phyloP scores from a whole-genome alignment of 2,888 invertebrate genomes.

The Pollenia angustigena region DNA sequence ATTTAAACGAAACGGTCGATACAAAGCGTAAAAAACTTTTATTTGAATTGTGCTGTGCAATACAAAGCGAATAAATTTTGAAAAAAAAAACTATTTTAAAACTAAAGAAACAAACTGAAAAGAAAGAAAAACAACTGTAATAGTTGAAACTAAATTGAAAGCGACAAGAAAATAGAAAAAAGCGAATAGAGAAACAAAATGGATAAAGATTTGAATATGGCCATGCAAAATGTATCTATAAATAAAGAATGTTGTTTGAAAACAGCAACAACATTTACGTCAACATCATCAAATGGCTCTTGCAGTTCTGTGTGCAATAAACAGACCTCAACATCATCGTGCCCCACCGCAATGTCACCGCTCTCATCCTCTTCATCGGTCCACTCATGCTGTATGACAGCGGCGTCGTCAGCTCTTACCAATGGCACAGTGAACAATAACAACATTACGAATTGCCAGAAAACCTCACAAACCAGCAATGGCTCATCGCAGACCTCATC shows the following conservation, averaged over 20 bases:
- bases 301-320: constrained; percentile 72
- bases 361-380: constrained; percentile 20
- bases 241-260: constrained; percentile 78
- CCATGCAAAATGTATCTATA: constrained; percentile 82
- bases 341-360: constrained; percentile 40
- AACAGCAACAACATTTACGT: constrained; percentile 65
- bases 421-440: constrained; percentile 64
- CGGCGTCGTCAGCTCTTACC: constrained; percentile 21
- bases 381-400: constrained; percentile 43
- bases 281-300: constrained; percentile 54
- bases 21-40: constrained; percentile 56
- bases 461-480: constrained; percentile 61
- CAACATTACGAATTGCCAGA: constrained; percentile 53
- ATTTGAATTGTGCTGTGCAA: constrained; percentile 48
- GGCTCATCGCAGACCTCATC: constrained; percentile 45
- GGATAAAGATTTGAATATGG: constrained; percentile 83
- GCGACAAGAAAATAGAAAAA: constrained; percentile 33
- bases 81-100: constrained; percentile 67
- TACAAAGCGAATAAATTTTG: constrained; percentile 45
- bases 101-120: constrained; percentile 49
- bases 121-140: constrained; percentile 54
- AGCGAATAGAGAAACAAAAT: constrained; percentile 75
- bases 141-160: constrained; percentile 49
- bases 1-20: constrained; percentile 79
- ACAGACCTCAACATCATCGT: constrained; percentile 67